Evolutionary conservation across 2,797 vertebrate genomes (phyloP).

Genomic region (Tamandua tetradactyla): DNA sequence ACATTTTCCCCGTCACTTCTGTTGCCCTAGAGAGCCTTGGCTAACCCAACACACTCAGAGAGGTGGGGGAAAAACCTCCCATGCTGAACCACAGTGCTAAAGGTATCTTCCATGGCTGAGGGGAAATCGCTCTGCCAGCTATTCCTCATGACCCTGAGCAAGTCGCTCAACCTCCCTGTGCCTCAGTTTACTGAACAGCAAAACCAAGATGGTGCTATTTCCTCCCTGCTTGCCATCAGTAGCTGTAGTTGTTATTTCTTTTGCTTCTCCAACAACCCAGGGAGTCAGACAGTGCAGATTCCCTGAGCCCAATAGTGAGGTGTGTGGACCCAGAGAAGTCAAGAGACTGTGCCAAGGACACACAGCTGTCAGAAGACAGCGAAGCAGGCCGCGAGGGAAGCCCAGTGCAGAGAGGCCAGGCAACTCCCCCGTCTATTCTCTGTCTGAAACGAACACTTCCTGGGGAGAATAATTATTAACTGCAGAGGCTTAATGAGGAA

Average conservation of each 20-base stretch:
- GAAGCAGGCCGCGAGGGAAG: rapidly evolving
- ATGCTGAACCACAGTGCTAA: too few species aligned
- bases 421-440: background rate
- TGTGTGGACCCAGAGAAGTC: background rate
- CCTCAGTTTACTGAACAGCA: background rate
- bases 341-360: background rate
- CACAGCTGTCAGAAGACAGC: rapidly evolving
- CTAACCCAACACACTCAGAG: too few species aligned
- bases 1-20: too few species aligned
- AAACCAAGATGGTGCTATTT: background rate
- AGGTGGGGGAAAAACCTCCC: background rate
- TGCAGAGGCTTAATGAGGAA: background rate
- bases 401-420: background rate
- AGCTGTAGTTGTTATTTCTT: rapidly evolving
- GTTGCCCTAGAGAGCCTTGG: too few species aligned
- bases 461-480: background rate
- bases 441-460: background rate
- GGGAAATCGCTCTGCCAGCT: background rate
- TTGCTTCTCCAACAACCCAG: background rate
- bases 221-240: too few species aligned
- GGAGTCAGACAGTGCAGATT: rapidly evolving
- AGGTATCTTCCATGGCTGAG: too few species aligned
- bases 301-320: rapidly evolving
- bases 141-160: background rate
- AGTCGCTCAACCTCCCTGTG: rapidly evolving